A percentile compares a stretch with the other conserved stretches of the same genome.
phyloP scores from a whole-genome alignment of 2,797 vertebrate species.

The Rhodeus uyekii region DNA sequence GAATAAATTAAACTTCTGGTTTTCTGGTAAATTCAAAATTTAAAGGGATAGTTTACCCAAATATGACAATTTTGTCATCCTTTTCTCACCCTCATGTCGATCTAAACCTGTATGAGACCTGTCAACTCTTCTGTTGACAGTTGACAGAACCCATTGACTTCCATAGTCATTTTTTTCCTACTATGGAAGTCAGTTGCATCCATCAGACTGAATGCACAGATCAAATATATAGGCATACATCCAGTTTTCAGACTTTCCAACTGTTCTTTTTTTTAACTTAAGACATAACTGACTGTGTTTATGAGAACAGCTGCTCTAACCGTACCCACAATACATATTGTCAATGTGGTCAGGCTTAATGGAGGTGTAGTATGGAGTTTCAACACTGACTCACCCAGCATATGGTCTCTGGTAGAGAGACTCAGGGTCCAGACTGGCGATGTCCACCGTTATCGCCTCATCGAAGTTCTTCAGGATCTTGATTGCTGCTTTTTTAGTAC shows the following conservation, averaged over 20 bases:
- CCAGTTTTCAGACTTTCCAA: rapidly evolving
- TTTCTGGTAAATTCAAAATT: not conserved
- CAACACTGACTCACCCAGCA: slow-evolving; percentile 84
- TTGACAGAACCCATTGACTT: too few species aligned
- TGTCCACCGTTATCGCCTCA: slow-evolving; percentile 97
- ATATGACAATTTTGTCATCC: too few species aligned
- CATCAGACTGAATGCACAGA: not conserved
- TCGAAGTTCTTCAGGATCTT: slow-evolving; percentile 99
- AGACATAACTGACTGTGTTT: not conserved
- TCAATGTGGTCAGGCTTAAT: not conserved
- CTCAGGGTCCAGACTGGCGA: slow-evolving; percentile 95
- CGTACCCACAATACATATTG: not conserved
- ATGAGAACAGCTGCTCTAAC: not conserved
- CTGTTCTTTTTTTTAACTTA: not conserved
- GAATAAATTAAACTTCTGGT: not conserved
- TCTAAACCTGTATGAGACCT: too few species aligned
- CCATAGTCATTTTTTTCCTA: too few species aligned
- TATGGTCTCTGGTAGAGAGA: slow-evolving; percentile 95
- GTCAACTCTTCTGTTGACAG: too few species aligned
- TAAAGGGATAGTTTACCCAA: too few species aligned
- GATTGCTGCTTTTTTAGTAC: slow-evolving; percentile 87
- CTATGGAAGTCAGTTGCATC: too few species aligned
- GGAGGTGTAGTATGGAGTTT: not conserved
- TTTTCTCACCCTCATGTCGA: too few species aligned
- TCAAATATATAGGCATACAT: not conserved